phyloP scores from a whole-genome alignment of 1,140 invertebrate genomes.

The Caenorhabditis elegans region WBcel235 BX284602.5:11784501-11785000 shows the following conservation, averaged over 20 bases:
- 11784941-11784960: slow-evolving; percentile 25
- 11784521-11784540: neutral
- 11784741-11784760: slow-evolving; percentile 18
- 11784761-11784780: neutral
- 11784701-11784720: neutral
- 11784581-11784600: slow-evolving; percentile 23
- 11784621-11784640: neutral
- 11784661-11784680: neutral
- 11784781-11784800: slow-evolving; percentile 6
- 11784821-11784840: neutral
- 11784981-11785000: neutral
- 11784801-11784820: slow-evolving; percentile 18
- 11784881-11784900: too few relatives aligned
- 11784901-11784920: neutral
- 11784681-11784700: slow-evolving; percentile 9
- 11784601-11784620: too few relatives aligned
- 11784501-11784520: too few relatives aligned
- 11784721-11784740: slow-evolving; percentile 10
- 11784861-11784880: slow-evolving; percentile 13
- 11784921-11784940: neutral
- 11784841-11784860: slow-evolving; percentile 20
- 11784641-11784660: slow-evolving; percentile 8
- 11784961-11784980: slow-evolving; percentile 24
- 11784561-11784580: slow-evolving; percentile 11
- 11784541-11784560: neutral